Conservation (phyloP, 2,797 vertebrate genomes). For the Catamblyrhynchus diadema region DNA sequence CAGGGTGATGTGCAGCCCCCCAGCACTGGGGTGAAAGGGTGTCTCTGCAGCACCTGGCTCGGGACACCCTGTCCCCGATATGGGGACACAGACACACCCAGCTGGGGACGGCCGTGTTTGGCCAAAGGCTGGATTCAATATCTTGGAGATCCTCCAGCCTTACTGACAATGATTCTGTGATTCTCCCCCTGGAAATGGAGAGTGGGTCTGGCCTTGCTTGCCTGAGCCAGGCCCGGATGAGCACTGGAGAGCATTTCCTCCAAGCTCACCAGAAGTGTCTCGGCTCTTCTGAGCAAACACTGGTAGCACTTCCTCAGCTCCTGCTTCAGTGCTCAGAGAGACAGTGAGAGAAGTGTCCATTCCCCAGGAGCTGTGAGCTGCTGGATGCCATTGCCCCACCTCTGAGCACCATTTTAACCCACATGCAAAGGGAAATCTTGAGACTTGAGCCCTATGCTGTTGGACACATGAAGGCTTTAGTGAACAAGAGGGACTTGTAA, state of each 20-base stretch:
- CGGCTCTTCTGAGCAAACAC: no score
- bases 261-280: accelerated
- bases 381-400: neutral
- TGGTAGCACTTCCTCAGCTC: neutral
- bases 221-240: neutral
- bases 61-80: neutral
- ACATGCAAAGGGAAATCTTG: neutral
- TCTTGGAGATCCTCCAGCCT: neutral
- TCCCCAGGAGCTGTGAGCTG: neutral
- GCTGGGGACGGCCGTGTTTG: no score
- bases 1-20: neutral
- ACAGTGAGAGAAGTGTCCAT: accelerated
- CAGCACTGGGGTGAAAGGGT: accelerated
- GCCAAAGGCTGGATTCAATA: neutral
- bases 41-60: neutral
- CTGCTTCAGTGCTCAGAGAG: accelerated
- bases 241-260: neutral
- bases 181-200: neutral
- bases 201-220: neutral
- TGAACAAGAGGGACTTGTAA: neutral
- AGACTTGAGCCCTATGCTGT: neutral
- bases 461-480: neutral
- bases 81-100: neutral
- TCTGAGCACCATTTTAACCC: neutral
- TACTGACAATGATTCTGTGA: accelerated